A percentile compares a stretch with the other conserved stretches of the same genome.
Conservation (phyloP, 2,113 vertebrate species). For the Aptenodytes forsteri region DNA sequence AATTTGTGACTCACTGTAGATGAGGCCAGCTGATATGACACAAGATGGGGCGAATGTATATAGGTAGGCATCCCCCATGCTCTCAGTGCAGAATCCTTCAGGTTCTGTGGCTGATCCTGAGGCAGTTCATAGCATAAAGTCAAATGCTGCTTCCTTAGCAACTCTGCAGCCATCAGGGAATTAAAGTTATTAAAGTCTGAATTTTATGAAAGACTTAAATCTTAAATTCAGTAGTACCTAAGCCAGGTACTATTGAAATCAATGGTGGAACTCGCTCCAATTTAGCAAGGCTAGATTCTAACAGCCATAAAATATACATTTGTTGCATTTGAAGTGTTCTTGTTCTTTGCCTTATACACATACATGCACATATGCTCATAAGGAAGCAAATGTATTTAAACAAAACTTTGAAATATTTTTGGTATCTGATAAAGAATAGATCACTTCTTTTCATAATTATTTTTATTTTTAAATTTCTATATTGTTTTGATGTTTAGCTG, state of each 20-base stretch:
- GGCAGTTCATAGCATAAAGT: background rate
- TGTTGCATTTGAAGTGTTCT: background rate
- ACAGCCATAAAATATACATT: background rate
- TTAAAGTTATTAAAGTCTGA: conserved; percentile 23
- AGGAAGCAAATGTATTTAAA: background rate
- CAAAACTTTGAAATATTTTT: background rate
- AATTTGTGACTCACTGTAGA: background rate
- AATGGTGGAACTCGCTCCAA: background rate
- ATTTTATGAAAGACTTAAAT: conserved; percentile 51
- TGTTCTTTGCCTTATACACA: background rate
- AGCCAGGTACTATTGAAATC: background rate
- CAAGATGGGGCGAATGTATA: background rate
- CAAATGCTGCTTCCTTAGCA: conserved; percentile 11
- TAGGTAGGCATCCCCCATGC: background rate
- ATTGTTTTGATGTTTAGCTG: background rate
- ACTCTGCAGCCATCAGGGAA: background rate
- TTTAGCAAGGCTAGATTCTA: background rate
- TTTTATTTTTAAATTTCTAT: background rate
- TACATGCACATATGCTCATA: background rate
- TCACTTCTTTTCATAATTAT: background rate
- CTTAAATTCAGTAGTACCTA: conserved; percentile 23
- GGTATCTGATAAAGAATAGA: background rate
- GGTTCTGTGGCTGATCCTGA: background rate
- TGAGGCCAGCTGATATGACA: background rate
- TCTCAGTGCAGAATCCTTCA: fast-evolving